A percentile compares a stretch with the other conserved stretches of the same genome.
These are phyloP conservation scores for Myodes glareolus DNA, from an alignment of 2,113 vertebrate genomes.

Conservation along the genomic window DNA sequence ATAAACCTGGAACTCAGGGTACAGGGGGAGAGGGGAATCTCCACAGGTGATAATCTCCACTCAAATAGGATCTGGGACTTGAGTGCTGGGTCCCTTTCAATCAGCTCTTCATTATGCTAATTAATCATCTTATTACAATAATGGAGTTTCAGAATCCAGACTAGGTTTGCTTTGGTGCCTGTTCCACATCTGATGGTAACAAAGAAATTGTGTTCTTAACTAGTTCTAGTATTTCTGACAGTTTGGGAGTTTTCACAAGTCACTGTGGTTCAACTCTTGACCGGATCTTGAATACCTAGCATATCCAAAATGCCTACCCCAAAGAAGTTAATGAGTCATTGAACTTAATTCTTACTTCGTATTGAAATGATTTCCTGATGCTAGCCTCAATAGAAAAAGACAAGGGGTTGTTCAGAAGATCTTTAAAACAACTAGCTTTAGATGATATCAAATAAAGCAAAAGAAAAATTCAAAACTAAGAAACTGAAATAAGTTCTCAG, in stretches of 20 bases:
- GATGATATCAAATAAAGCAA: conserved; percentile 25
- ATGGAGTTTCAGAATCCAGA: background rate
- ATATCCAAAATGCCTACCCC: background rate
- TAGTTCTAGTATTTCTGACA: background rate
- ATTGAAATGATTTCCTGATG: background rate
- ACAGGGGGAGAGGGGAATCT: fast-evolving
- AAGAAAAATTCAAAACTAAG: conserved; percentile 13
- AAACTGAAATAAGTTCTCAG: conserved; percentile 1
- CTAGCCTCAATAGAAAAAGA: conserved; percentile 6
- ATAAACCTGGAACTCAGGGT: background rate
- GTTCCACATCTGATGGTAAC: background rate
- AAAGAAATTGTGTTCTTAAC: background rate
- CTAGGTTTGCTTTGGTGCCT: background rate
- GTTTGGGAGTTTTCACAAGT: background rate
- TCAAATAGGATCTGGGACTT: background rate
- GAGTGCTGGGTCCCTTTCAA: background rate
- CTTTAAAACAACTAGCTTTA: conserved; percentile 16
- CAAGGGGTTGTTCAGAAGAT: background rate
- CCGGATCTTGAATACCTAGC: background rate
- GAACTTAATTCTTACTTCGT: background rate
- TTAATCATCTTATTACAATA: background rate
- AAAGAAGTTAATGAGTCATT: background rate
- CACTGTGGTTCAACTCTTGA: background rate
- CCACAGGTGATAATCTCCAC: background rate
- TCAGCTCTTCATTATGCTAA: background rate